Base-by-base conservation (phyloP, 1,140 invertebrate species). In the Adelges cooleyi region DNA sequence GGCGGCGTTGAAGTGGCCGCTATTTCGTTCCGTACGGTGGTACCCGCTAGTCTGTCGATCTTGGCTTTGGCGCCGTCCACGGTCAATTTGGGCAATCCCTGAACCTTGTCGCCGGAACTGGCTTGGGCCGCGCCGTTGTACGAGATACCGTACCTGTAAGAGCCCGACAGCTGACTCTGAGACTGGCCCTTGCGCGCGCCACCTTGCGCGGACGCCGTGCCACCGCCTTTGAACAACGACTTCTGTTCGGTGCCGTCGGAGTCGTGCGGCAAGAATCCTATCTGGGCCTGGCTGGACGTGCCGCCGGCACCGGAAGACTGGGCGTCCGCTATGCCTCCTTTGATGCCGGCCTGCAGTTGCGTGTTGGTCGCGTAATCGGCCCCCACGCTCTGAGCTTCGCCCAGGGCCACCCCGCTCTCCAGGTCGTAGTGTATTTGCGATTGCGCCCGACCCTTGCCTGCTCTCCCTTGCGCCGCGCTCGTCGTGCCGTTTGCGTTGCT, bases 261-360 rank as follows among this genome's bases (percentile, higher is more conserved):
- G 72, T 81, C 80, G 67, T 84, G 83, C 0, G 88, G 87, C 51
- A 84, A 83, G 71, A 90, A 90, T 4, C 87, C 87, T 44, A 90
- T 89, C 76, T 90, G 87, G 15, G 88, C 87, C 76, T 90, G 88
- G 33, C 86, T 89, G 2, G 86, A 89, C 0, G 88, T 90, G 69
- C 83, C 85, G 3, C 88, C 88, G 17, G 85, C 84, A 2, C 87
- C 88, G 68, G 84, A 85, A 1, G 87, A 86, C 77, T 90, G 87
- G 1, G 87, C 86, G 75, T 90, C 86, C 6, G 87, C 86, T 75
- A 89, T 80, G 4, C 88, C 88, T 23, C 88, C 87, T 74, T 84
- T 86, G 10, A 81, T 78, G 66, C 85, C 84, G 5, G 86, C 86
- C 78, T 86, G 83, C 6, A 89, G 84, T 76, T 88, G 84, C 8